Conservation (phyloP, 2,888 invertebrate species). For the Tetragnatha montana region DNA sequence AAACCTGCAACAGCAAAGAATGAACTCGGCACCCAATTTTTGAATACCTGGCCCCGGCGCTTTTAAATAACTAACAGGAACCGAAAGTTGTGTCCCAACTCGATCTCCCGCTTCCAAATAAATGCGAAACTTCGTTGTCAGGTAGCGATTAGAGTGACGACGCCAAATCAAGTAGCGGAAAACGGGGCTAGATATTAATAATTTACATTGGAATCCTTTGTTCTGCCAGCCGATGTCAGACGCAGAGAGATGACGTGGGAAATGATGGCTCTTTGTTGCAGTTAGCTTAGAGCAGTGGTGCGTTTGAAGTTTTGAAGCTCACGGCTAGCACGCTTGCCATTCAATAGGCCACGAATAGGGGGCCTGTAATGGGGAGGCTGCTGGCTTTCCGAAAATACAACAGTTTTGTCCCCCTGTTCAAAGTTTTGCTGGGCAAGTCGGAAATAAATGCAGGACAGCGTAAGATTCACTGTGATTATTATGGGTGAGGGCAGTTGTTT, state of each 20-base stretch:
- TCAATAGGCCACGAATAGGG: conserved; percentile 33
- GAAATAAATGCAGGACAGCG: too few relatives aligned
- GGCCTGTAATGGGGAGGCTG: background rate
- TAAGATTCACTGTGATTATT: too few relatives aligned
- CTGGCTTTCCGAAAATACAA: background rate
- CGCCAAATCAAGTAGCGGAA: conserved; percentile 62
- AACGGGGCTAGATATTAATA: conserved; percentile 60
- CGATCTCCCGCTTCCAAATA: conserved; percentile 6
- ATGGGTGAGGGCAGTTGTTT: too few relatives aligned
- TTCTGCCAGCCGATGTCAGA: conserved; percentile 52
- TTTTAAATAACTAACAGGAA: conserved; percentile 8
- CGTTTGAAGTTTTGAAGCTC: conserved; percentile 56
- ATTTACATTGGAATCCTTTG: conserved; percentile 62
- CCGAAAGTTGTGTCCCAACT: background rate
- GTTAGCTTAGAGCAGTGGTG: conserved; percentile 30
- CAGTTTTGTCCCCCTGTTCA: too few relatives aligned
- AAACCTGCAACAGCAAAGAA: conserved; percentile 8
- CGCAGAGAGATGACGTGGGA: conserved; percentile 41
- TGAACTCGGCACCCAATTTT: conserved; percentile 12
- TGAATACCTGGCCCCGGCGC: conserved; percentile 22
- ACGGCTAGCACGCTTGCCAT: background rate
- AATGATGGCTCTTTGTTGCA: conserved; percentile 54
- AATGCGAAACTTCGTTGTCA: conserved; percentile 48
- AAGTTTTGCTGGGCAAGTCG: too few relatives aligned
- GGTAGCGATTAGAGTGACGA: conserved; percentile 55